Percentiles rank a stretch among this genome's conserved stretches.
These are phyloP conservation scores for Martes martes DNA, from an alignment of 2,113 vertebrate species.

Conservation along the genomic window DNA sequence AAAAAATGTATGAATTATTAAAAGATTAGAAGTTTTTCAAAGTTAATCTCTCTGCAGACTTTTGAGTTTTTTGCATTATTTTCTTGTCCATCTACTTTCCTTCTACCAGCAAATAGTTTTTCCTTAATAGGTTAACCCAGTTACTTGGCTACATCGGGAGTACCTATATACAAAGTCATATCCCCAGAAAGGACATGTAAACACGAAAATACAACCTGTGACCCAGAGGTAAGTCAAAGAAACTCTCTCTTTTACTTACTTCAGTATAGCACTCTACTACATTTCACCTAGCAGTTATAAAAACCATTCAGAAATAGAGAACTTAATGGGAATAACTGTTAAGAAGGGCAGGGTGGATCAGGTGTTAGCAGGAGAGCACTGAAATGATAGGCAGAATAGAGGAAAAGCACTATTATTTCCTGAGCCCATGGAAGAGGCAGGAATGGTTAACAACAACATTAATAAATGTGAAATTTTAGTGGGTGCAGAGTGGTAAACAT, in stretches of 20 bases:
- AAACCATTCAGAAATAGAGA: neutral
- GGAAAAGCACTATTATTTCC: neutral
- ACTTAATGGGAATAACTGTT: neutral
- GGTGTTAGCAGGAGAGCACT: neutral
- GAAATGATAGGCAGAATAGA: neutral
- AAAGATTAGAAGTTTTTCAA: neutral
- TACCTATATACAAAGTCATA: conserved; percentile 93
- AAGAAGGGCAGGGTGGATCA: neutral
- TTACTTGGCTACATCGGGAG: conserved; percentile 93
- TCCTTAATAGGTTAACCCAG: conserved; percentile 85
- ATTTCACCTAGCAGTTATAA: neutral
- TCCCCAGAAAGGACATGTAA: conserved; percentile 86
- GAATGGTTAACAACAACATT: neutral
- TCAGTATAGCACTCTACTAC: neutral
- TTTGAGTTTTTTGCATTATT: neutral
- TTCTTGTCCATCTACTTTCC: conserved; percentile 21
- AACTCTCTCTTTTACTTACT: neutral
- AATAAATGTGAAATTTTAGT: neutral
- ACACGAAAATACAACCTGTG: conserved; percentile 90
- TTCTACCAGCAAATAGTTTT: conserved; percentile 37
- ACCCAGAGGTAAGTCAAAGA: conserved; percentile 87
- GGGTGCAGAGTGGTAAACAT: neutral
- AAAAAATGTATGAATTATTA: neutral
- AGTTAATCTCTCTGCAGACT: neutral
- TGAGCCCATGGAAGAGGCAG: neutral